Percentiles rank a stretch among this genome's conserved stretches.
phyloP scores from a whole-genome alignment of 2,888 invertebrate species.

The Sarcophaga rosellei region DNA sequence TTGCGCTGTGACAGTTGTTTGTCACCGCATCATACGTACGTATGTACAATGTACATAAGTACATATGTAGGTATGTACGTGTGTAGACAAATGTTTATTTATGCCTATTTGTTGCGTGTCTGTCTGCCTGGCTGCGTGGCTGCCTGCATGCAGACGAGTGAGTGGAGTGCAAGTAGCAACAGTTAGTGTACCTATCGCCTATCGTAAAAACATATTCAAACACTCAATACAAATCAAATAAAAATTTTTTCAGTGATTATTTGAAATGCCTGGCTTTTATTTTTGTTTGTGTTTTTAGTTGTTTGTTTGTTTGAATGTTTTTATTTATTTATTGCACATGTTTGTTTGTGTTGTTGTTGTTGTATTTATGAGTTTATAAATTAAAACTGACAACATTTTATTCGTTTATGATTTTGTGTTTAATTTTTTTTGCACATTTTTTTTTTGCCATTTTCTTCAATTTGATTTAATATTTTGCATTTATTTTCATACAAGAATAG shows the following conservation, averaged over 20 bases:
- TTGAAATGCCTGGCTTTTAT: neutral
- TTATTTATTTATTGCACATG: slow-evolving; percentile 7
- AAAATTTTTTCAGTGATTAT: neutral
- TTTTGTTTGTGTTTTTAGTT: neutral
- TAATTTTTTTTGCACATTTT: slow-evolving; percentile 13
- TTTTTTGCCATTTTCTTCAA: neutral
- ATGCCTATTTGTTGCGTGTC: slow-evolving; percentile 16
- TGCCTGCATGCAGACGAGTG: neutral
- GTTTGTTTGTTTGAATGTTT: neutral
- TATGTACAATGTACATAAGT: too few relatives aligned
- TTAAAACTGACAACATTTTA: slow-evolving; percentile 54
- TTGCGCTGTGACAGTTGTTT: slow-evolving; percentile 34
- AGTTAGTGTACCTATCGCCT: slow-evolving; percentile 27
- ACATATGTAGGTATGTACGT: neutral
- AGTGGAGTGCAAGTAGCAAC: slow-evolving; percentile 1
- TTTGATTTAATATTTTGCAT: slow-evolving; percentile 15
- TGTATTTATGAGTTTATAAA: slow-evolving; percentile 56
- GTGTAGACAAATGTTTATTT: neutral
- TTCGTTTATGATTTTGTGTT: slow-evolving; percentile 13
- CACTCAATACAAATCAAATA: neutral
- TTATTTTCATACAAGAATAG: neutral
- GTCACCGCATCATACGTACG: slow-evolving; percentile 38
- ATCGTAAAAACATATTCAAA: neutral
- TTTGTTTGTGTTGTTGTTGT: slow-evolving; percentile 36
- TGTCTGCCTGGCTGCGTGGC: neutral